These are phyloP conservation scores for Hypothenemus hampei DNA, from an alignment of 1,140 invertebrate genomes.

Conservation along the genomic window DNA sequence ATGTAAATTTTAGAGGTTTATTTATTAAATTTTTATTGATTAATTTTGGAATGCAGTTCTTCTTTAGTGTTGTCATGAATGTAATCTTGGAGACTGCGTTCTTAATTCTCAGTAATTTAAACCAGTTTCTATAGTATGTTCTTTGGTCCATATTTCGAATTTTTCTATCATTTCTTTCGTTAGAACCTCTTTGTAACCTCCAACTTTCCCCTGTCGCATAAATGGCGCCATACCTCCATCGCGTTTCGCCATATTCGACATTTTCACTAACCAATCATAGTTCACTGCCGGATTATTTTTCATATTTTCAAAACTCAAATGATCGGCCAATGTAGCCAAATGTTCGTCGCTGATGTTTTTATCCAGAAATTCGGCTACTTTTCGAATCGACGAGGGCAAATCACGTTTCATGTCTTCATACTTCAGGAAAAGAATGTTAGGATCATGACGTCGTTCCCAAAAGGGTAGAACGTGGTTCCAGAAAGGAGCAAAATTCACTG, in stretches of 20 bases:
- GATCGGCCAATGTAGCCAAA: slow-evolving; percentile 49
- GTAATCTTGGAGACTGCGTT: too few relatives aligned
- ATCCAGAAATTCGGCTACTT: slow-evolving; percentile 55
- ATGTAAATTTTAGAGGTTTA: too few relatives aligned
- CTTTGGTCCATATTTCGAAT: slow-evolving; percentile 55
- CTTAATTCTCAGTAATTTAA: too few relatives aligned
- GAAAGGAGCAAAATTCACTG: slow-evolving; percentile 54
- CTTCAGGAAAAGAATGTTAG: slow-evolving; percentile 57
- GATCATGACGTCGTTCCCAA: slow-evolving; percentile 52
- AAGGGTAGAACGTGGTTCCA: slow-evolving; percentile 57
- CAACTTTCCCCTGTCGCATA: slow-evolving; percentile 58
- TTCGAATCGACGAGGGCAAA: slow-evolving; percentile 52
- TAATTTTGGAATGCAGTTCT: too few relatives aligned
- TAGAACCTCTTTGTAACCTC: slow-evolving; percentile 61
- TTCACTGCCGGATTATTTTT: slow-evolving; percentile 66
- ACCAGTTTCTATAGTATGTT: slow-evolving; percentile 45
- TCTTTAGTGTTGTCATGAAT: too few relatives aligned
- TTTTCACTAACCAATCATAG: slow-evolving; percentile 48
- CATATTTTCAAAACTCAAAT: slow-evolving; percentile 63
- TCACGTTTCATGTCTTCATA: slow-evolving; percentile 66
- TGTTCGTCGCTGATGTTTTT: slow-evolving; percentile 50
- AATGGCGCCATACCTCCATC: slow-evolving; percentile 52
- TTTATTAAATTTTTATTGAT: too few relatives aligned
- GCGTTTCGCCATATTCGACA: slow-evolving; percentile 46
- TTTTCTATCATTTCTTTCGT: slow-evolving; percentile 48